phyloP scores from a whole-genome alignment of 2,797 vertebrate genomes.

The Gila robusta region DNA sequence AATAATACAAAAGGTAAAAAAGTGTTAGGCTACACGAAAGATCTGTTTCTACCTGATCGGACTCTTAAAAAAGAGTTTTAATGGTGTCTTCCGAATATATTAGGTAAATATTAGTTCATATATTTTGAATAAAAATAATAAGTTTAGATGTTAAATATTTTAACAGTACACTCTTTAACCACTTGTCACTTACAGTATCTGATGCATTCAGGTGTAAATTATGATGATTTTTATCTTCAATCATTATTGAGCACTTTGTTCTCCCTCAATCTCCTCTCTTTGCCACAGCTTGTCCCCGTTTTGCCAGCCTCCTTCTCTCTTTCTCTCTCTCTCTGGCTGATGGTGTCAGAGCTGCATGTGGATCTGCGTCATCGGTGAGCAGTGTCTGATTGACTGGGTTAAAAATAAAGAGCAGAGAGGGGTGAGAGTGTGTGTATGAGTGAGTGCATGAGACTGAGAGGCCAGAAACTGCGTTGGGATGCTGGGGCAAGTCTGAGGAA shows the following conservation, averaged over 20 bases:
- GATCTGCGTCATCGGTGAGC: conserved; percentile 80
- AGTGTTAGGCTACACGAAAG: neutral
- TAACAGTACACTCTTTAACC: neutral
- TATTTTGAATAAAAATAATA: neutral
- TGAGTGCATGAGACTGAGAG: conserved; percentile 31
- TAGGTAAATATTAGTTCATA: neutral
- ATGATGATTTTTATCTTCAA: neutral
- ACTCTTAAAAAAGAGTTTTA: neutral
- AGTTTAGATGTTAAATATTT: neutral
- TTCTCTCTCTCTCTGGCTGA: conserved; percentile 58
- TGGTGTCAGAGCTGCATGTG: conserved; percentile 68
- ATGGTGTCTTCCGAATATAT: neutral
- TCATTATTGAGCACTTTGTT: conserved; percentile 10
- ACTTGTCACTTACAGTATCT: neutral
- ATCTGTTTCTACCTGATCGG: neutral
- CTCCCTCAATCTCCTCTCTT: neutral
- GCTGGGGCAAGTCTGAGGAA: conserved; percentile 44
- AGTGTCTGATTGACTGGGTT: conserved; percentile 74
- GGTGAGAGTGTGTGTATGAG: conserved; percentile 37
- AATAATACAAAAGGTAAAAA: neutral
- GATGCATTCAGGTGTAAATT: too few relatives aligned
- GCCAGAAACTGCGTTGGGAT: conserved; percentile 41
- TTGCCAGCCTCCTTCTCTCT: conserved; percentile 59
- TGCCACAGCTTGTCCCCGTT: conserved; percentile 21
- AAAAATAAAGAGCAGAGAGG: conserved; percentile 76